Evolutionary conservation across 2,888 invertebrate species (phyloP).

Genomic region (Xestoiulus laeticollis): DNA sequence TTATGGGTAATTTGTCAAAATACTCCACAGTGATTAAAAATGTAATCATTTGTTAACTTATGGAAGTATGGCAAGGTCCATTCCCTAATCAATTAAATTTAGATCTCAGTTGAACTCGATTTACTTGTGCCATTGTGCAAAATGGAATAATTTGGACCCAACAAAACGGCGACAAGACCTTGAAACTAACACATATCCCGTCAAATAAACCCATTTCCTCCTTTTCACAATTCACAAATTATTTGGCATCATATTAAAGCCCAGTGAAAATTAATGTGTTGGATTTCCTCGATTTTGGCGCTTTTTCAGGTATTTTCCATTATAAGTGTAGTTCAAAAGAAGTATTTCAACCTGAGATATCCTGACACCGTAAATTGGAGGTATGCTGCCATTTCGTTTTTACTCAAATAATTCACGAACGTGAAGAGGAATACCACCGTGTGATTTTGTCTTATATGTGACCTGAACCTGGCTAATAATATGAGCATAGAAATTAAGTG

Average conservation of each 20-base stretch:
- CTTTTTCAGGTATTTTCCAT: background rate
- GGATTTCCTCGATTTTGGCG: conserved; percentile 14
- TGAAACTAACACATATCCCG: background rate
- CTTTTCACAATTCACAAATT: background rate
- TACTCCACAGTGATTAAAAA: background rate
- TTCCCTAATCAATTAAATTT: background rate
- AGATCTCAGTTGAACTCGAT: background rate
- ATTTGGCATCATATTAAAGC: background rate
- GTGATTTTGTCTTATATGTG: background rate
- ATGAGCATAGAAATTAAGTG: background rate
- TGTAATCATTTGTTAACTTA: background rate
- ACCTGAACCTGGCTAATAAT: background rate
- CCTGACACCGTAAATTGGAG: background rate
- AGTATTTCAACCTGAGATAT: background rate
- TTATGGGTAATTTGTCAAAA: background rate
- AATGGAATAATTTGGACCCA: background rate
- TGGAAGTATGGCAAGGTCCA: background rate
- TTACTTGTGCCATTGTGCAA: background rate
- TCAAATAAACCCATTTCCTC: conserved; percentile 19
- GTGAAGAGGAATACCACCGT: background rate
- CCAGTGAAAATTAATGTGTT: background rate
- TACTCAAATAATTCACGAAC: background rate
- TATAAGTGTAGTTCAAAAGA: conserved; percentile 11
- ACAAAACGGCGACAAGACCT: background rate
- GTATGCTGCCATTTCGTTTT: background rate